Evolutionary conservation across 2,888 invertebrate genomes (phyloP).

Genomic region (Nomada lathburiana): DNA sequence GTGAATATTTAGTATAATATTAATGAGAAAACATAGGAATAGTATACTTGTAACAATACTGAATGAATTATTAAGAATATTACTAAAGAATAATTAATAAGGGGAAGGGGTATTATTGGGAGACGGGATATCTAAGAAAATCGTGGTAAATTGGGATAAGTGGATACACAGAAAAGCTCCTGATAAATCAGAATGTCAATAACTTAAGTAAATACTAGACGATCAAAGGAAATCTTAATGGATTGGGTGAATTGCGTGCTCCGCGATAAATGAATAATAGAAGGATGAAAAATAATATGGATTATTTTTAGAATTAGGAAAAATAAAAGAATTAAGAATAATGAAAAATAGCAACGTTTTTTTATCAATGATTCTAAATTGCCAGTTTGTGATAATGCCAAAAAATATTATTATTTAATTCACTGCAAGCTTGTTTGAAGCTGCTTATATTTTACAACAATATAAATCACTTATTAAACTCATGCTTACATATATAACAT

Average conservation of each 20-base stretch:
- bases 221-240: slow-evolving; percentile 13
- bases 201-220: not conserved
- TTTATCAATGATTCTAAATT: too few species aligned
- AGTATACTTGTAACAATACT: too few species aligned
- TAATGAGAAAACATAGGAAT: too few species aligned
- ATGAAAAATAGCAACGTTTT: too few species aligned
- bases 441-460: slow-evolving; percentile 4
- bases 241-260: not conserved
- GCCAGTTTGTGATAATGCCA: not conserved
- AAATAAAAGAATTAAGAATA: too few species aligned
- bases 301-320: too few species aligned
- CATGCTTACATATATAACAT: not conserved
- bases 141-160: not conserved
- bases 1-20: too few species aligned
- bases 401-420: slow-evolving; percentile 41
- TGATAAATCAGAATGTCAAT: not conserved
- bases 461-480: not conserved
- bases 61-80: too few species aligned
- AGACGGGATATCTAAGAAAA: not conserved
- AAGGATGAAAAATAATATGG: too few species aligned
- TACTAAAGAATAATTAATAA: too few species aligned
- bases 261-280: not conserved
- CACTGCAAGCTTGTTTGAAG: not conserved
- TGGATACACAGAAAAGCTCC: not conserved
- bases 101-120: not conserved